Conservation (phyloP, 2,888 invertebrate species). For the Trissolcus japonicus region DNA sequence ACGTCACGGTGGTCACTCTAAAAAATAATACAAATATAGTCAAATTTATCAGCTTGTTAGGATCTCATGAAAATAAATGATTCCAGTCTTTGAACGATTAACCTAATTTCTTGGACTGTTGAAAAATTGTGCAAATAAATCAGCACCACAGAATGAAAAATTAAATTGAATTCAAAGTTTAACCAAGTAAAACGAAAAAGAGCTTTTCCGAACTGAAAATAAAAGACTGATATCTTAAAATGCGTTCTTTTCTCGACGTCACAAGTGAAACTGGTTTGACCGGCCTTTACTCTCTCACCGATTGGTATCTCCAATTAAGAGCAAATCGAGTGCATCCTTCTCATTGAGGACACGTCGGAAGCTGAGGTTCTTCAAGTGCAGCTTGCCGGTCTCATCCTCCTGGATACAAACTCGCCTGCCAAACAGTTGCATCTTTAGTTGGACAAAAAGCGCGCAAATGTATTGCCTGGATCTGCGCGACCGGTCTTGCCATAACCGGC, state of each 20-base stretch:
- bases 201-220: slow-evolving; percentile 12
- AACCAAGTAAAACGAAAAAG: not conserved
- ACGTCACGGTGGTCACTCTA: slow-evolving; percentile 78
- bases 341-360: slow-evolving; percentile 76
- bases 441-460: slow-evolving; percentile 7
- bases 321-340: slow-evolving; percentile 77
- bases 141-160: not conserved
- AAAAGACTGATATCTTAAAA: slow-evolving; percentile 36
- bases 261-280: slow-evolving; percentile 53
- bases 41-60: too few relatives aligned
- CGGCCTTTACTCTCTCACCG: slow-evolving; percentile 70
- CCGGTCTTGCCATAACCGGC: slow-evolving; percentile 37
- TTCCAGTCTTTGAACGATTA: too few relatives aligned
- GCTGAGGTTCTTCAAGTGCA: slow-evolving; percentile 77
- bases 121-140: not conserved
- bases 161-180: not conserved
- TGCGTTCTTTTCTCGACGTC: slow-evolving; percentile 40
- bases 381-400: slow-evolving; percentile 77
- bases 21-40: not conserved
- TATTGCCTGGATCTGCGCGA: slow-evolving; percentile 51
- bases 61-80: too few relatives aligned
- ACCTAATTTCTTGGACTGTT: too few relatives aligned
- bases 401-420: slow-evolving; percentile 76
- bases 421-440: slow-evolving; percentile 35
- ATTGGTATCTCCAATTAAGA: slow-evolving; percentile 78